These are phyloP conservation scores for Sinodicranocentrus sp. DNA, from an alignment of 2,888 invertebrate species.

Conservation along the genomic window DNA sequence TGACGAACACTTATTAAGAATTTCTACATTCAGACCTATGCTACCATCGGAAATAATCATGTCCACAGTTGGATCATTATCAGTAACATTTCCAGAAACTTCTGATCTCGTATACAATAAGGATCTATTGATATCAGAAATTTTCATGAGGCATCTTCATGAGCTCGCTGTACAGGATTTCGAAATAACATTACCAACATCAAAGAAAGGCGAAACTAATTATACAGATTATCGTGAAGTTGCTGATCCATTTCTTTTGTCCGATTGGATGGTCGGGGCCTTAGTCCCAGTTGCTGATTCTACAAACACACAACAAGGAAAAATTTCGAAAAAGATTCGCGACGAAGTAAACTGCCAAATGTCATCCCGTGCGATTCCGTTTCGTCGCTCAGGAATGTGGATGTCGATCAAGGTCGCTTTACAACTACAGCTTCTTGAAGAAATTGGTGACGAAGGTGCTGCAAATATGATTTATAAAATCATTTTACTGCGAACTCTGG, in stretches of 20 bases:
- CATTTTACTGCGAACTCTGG: slow-evolving; percentile 15
- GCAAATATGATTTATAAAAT: slow-evolving; percentile 36
- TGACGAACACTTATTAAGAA: background rate
- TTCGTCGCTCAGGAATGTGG: slow-evolving; percentile 52
- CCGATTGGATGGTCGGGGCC: slow-evolving; percentile 25
- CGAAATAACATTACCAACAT: background rate
- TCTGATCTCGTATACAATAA: background rate
- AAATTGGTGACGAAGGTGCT: background rate
- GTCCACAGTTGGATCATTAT: background rate
- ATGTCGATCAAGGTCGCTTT: slow-evolving; percentile 36
- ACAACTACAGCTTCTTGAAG: background rate
- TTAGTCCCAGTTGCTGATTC: background rate
- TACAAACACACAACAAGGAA: background rate
- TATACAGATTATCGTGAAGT: slow-evolving; percentile 17
- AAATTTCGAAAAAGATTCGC: slow-evolving; percentile 29
- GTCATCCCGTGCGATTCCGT: slow-evolving; percentile 5
- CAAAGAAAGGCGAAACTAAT: background rate
- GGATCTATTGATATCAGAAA: background rate
- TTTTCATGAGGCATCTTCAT: background rate
- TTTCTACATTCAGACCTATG: slow-evolving; percentile 30
- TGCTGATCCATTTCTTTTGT: slow-evolving; percentile 17
- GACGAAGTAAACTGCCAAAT: slow-evolving; percentile 24
- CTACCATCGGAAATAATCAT: slow-evolving; percentile 28
- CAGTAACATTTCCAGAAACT: slow-evolving; percentile 21
- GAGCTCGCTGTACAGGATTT: background rate